Percentiles rank a stretch among this genome's conserved stretches.
Evolutionary conservation across 2,888 invertebrate genomes (phyloP).

Genomic region (Cremastobaeus sp.): DNA sequence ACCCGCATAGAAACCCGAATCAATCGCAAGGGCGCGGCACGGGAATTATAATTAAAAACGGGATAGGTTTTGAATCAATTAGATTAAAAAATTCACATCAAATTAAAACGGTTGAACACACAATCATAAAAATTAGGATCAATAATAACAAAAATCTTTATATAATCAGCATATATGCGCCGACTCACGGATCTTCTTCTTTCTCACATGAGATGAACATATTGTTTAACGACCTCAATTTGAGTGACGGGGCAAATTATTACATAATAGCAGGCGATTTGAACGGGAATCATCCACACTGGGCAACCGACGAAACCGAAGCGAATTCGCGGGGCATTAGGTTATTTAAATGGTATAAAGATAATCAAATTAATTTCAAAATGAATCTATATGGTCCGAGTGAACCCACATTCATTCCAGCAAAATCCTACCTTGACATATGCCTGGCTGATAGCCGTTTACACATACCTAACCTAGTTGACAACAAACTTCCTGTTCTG

Average conservation of each 20-base stretch:
- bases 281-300: constrained; percentile 21
- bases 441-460: constrained; percentile 42
- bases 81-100: too few species aligned
- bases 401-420: constrained; percentile 11
- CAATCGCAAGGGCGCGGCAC: constrained; percentile 4
- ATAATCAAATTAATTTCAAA: neutral
- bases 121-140: too few species aligned
- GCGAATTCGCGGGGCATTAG: constrained; percentile 23
- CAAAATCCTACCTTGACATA: constrained; percentile 35
- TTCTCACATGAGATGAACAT: constrained; percentile 13
- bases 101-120: too few species aligned
- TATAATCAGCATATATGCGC: constrained; percentile 45
- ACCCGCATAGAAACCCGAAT: neutral
- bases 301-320: constrained; percentile 11
- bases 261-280: constrained; percentile 56
- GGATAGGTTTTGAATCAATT: too few species aligned
- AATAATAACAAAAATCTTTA: too few species aligned
- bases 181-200: constrained; percentile 4
- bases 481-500: neutral
- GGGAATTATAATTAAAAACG: neutral
- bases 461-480: neutral
- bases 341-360: constrained; percentile 1
- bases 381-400: neutral
- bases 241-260: constrained; percentile 12
- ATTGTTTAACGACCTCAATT: constrained; percentile 20